Evolutionary conservation across 1,140 invertebrate species (phyloP).

Genomic region (Drosophila sproati): DNA sequence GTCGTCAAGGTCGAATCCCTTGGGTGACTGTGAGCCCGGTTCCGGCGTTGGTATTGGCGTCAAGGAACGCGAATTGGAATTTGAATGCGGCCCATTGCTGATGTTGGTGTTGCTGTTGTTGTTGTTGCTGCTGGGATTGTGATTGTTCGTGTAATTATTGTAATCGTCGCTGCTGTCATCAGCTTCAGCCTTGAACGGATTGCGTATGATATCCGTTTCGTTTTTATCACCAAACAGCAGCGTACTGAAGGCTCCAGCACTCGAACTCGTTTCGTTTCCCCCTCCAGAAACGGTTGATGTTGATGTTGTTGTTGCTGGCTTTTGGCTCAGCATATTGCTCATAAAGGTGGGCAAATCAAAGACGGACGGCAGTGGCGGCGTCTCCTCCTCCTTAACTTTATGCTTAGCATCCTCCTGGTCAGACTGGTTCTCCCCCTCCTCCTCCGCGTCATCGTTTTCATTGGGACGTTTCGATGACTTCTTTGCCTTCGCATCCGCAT

Average conservation of each 20-base stretch:
- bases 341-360: conserved; percentile 72
- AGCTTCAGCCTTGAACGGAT: conserved; percentile 55
- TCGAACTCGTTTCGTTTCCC: background rate
- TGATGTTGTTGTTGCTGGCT: background rate
- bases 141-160: conserved; percentile 1
- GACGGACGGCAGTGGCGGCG: conserved; percentile 57
- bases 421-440: background rate
- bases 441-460: conserved; percentile 41
- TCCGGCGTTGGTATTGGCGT: conserved; percentile 69
- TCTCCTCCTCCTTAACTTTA: conserved; percentile 24
- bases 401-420: conserved; percentile 4
- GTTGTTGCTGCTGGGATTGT: background rate
- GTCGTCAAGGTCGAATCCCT: conserved; percentile 4
- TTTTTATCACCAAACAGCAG: conserved; percentile 48
- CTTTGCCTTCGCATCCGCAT: conserved; percentile 28
- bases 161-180: conserved; percentile 15
- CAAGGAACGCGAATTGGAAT: conserved; percentile 65
- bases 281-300: background rate
- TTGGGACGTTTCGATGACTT: conserved; percentile 27
- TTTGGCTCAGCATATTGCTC: conserved; percentile 61
- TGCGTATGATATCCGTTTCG: conserved; percentile 53
- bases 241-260: conserved; percentile 32
- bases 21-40: conserved; percentile 65
- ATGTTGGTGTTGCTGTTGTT: conserved; percentile 17
- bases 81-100: conserved; percentile 37